Evolutionary conservation across 2,888 invertebrate species (phyloP).

Genomic region (Amblyteles armatorius): DNA sequence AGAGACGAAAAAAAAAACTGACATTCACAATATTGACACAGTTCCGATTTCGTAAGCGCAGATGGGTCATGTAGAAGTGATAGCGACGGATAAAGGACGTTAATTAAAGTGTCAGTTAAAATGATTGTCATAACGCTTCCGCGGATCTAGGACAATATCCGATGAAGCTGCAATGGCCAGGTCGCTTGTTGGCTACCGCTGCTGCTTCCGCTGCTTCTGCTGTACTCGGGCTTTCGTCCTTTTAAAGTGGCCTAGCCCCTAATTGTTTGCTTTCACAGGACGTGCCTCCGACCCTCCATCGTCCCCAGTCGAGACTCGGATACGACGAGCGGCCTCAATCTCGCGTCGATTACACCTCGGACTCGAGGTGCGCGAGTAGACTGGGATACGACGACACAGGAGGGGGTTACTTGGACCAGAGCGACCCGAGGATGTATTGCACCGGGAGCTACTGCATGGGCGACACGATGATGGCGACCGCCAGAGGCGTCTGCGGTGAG

Average conservation of each 20-base stretch:
- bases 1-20: not conserved
- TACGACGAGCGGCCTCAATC: conserved; percentile 83
- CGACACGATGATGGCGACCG: conserved; percentile 84
- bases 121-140: conserved; percentile 59
- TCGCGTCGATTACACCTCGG: conserved; percentile 81
- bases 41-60: conserved; percentile 3
- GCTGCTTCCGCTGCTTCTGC: conserved; percentile 1
- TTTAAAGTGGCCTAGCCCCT: conserved; percentile 54
- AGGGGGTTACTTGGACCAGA: conserved; percentile 82
- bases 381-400: conserved; percentile 83
- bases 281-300: conserved; percentile 77
- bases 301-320: conserved; percentile 82
- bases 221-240: conserved; percentile 34
- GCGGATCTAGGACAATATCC: conserved; percentile 61
- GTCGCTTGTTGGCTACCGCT: conserved; percentile 5
- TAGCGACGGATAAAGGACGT: conserved; percentile 31
- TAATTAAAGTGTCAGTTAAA: conserved; percentile 65
- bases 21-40: not conserved
- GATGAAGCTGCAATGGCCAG: conserved; percentile 28
- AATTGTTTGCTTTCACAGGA: conserved; percentile 69
- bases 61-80: not conserved
- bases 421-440: conserved; percentile 83
- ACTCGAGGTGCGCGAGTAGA: conserved; percentile 83
- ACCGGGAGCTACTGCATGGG: conserved; percentile 84
- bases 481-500: conserved; percentile 85